These are phyloP conservation scores for Tringa solitaria DNA, from an alignment of 2,113 vertebrate species.

Conservation along the genomic window DNA sequence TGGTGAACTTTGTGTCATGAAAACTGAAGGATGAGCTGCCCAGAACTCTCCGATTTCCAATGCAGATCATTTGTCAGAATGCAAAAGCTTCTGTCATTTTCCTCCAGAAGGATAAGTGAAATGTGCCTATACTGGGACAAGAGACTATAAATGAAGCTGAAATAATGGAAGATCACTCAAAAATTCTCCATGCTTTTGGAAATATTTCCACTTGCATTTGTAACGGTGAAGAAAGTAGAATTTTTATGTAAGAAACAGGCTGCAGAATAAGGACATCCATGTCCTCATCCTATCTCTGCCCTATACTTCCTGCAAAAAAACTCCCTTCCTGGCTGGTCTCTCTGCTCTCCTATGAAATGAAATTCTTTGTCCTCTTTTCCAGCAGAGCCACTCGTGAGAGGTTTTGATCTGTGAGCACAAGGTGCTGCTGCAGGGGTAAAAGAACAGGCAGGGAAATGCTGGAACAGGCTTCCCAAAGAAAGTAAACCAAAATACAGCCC, in stretches of 20 bases:
- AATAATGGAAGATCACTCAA: slow-evolving; percentile 61
- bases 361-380: background rate
- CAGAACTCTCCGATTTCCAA: background rate
- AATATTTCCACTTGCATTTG: slow-evolving; percentile 51
- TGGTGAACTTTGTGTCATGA: background rate
- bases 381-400: background rate
- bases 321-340: background rate
- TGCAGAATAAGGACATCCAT: background rate
- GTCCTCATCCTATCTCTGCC: background rate
- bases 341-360: background rate
- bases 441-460: background rate
- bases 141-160: slow-evolving; percentile 44
- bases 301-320: background rate
- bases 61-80: slow-evolving; percentile 8
- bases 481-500: background rate
- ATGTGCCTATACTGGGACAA: background rate
- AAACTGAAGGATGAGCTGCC: background rate
- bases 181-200: slow-evolving; percentile 46
- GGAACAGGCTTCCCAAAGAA: background rate
- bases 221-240: slow-evolving; percentile 24
- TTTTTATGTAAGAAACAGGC: slow-evolving; percentile 10
- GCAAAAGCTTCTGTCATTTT: slow-evolving; percentile 32
- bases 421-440: background rate
- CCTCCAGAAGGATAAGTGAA: slow-evolving; percentile 30
- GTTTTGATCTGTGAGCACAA: background rate